Conservation (phyloP, 1,140 invertebrate genomes). For the Bilobella aurantiaca region DNA sequence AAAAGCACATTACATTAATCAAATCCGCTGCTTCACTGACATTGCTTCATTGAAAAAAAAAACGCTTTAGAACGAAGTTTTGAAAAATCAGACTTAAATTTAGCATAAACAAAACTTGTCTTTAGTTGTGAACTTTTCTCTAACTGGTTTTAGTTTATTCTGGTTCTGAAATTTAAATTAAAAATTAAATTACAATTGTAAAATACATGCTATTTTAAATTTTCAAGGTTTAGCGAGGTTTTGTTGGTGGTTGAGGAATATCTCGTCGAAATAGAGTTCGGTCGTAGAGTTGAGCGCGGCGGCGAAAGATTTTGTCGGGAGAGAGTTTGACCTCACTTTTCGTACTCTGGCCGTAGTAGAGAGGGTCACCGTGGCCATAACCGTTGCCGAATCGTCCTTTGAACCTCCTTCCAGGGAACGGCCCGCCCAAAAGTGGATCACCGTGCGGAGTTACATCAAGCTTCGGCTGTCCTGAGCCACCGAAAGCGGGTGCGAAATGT, state of each 20-base stretch:
- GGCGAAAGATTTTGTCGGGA: slow-evolving; percentile 14
- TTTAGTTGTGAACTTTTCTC: no score
- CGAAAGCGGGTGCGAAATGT: background rate
- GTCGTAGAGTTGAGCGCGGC: slow-evolving; percentile 26
- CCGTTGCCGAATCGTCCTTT: slow-evolving; percentile 5
- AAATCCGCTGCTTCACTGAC: no score
- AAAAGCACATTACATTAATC: no score
- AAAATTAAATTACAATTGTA: no score
- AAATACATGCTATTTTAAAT: no score
- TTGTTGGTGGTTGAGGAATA: background rate
- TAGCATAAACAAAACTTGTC: no score
- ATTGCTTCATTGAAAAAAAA: no score
- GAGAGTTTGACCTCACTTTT: background rate
- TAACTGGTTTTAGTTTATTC: no score
- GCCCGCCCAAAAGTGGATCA: background rate
- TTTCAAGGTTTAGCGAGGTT: background rate
- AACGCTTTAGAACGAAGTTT: no score
- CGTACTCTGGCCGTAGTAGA: slow-evolving; percentile 4
- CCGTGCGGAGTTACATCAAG: background rate
- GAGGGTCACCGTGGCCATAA: background rate
- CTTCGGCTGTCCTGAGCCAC: background rate
- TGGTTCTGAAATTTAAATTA: no score
- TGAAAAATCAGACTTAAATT: no score
- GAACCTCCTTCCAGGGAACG: background rate
- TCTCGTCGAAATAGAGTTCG: slow-evolving; percentile 16